These are phyloP conservation scores for Catocala nupta DNA, from an alignment of 2,888 invertebrate species.

Conservation along the genomic window DNA sequence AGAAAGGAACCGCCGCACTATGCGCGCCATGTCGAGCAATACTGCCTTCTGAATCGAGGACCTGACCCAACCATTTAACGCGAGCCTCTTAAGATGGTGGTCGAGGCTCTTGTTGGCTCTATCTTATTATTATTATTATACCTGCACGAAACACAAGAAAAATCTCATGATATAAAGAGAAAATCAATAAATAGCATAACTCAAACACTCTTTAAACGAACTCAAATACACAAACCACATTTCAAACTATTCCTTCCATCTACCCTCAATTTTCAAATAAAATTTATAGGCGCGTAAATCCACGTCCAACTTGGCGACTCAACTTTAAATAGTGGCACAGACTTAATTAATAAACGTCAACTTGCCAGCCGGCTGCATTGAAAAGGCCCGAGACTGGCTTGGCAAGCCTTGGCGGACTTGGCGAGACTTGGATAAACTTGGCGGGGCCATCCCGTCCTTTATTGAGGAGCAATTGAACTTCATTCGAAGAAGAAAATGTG, in stretches of 20 bases:
- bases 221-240: conserved; percentile 10
- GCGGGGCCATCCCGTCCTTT: conserved; percentile 21
- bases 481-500: conserved; percentile 38
- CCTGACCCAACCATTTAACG: no score
- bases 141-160: no score
- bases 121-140: no score
- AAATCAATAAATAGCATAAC: no score
- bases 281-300: conserved; percentile 52
- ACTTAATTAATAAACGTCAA: conserved; percentile 55
- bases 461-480: conserved; percentile 34
- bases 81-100: no score
- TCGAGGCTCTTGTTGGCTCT: no score
- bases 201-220: neutral
- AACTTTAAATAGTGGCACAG: conserved; percentile 50
- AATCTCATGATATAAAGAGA: no score
- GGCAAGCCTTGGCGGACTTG: conserved; percentile 6
- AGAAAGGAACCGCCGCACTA: no score
- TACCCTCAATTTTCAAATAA: conserved; percentile 37
- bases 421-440: conserved; percentile 14
- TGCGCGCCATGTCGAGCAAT: no score
- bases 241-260: conserved; percentile 12
- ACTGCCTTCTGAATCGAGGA: no score
- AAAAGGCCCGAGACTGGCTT: conserved; percentile 23
- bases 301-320: conserved; percentile 44
- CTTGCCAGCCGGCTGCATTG: conserved; percentile 32